Percentiles rank a stretch among this genome's conserved stretches.
These are phyloP conservation scores for Mormyrops boulengeri DNA, from an alignment of 2,797 vertebrate genomes.

Conservation along the genomic window DNA sequence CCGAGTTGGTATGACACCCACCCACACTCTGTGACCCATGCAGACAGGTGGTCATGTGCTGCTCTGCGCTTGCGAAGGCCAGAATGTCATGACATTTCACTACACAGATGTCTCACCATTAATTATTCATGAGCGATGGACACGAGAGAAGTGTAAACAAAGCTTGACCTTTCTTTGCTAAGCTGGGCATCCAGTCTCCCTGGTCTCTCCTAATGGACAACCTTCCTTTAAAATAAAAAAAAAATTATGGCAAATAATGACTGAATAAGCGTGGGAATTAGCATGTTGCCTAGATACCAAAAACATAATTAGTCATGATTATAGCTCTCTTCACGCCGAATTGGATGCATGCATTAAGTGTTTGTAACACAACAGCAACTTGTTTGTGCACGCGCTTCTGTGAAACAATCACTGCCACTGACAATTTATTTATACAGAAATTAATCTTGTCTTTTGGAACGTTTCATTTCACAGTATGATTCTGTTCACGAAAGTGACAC, in stretches of 20 bases:
- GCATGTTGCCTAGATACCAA: slow-evolving; percentile 72
- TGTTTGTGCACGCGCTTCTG: background rate
- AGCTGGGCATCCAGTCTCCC: slow-evolving; percentile 28
- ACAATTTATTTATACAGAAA: background rate
- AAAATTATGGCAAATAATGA: slow-evolving; percentile 51
- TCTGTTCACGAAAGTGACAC: background rate
- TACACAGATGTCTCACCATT: slow-evolving; percentile 40
- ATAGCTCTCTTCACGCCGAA: slow-evolving; percentile 56
- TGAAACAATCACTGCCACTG: background rate
- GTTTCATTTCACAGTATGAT: background rate
- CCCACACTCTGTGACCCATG: background rate
- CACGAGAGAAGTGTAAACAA: slow-evolving; percentile 29
- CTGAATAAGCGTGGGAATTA: slow-evolving; percentile 43
- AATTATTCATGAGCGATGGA: slow-evolving; percentile 57
- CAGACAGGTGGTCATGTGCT: background rate
- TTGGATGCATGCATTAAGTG: slow-evolving; percentile 51
- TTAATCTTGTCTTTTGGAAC: background rate
- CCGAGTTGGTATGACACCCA: background rate
- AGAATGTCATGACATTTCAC: slow-evolving; percentile 66
- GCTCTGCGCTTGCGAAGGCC: slow-evolving; percentile 10
- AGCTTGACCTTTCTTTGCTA: slow-evolving; percentile 31
- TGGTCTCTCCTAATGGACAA: slow-evolving; percentile 38
- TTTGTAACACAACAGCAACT: slow-evolving; percentile 53
- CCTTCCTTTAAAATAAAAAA: slow-evolving; percentile 40
- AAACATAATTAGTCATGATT: slow-evolving; percentile 69